Conservation (phyloP, 1,140 invertebrate species). For the Drosophila asahinai region DNA sequence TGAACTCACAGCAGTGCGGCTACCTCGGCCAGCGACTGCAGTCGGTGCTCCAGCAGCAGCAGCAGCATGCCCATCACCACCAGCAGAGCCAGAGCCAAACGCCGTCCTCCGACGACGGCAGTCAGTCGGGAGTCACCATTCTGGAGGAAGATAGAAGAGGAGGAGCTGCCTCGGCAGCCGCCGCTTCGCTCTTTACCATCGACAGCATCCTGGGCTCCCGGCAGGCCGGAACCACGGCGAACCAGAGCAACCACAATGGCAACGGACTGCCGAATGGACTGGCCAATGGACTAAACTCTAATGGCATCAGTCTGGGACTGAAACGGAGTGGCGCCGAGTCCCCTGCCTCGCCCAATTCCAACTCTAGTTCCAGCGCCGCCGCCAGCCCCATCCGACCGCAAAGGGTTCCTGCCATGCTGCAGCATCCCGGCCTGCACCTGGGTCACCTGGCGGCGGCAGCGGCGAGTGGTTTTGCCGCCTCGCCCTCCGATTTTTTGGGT, state of each 20-base stretch:
- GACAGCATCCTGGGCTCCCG: conserved; percentile 90
- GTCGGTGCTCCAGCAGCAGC: conserved; percentile 71
- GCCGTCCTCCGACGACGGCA: conserved; percentile 80
- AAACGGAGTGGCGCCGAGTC: conserved; percentile 73
- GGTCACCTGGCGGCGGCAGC: conserved; percentile 87
- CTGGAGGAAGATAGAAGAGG: conserved; percentile 83
- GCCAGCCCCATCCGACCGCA: conserved; percentile 86
- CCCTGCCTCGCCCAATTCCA: conserved; percentile 78
- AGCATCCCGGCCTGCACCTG: conserved; percentile 86
- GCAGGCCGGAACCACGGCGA: conserved; percentile 13
- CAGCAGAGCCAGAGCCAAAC: conserved; percentile 71
- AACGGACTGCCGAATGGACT: conserved; percentile 8
- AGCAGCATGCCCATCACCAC: conserved; percentile 59
- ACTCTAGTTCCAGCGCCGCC: conserved; percentile 84
- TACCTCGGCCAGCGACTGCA: conserved; percentile 81
- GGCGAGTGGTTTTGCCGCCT: conserved; percentile 86
- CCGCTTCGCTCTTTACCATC: conserved; percentile 91
- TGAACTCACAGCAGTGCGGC: conserved; percentile 82
- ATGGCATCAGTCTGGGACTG: conserved; percentile 43
- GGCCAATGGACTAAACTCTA: conserved; percentile 42
- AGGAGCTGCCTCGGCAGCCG: conserved; percentile 86
- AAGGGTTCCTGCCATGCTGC: conserved; percentile 85
- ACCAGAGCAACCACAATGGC: conserved; percentile 31
- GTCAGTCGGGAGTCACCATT: conserved; percentile 76
- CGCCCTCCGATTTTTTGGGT: conserved; percentile 91